A percentile compares a stretch with the other conserved stretches of the same genome.
phyloP scores from a whole-genome alignment of 1,140 invertebrate genomes.

The Zaprionus nigranus region DNA sequence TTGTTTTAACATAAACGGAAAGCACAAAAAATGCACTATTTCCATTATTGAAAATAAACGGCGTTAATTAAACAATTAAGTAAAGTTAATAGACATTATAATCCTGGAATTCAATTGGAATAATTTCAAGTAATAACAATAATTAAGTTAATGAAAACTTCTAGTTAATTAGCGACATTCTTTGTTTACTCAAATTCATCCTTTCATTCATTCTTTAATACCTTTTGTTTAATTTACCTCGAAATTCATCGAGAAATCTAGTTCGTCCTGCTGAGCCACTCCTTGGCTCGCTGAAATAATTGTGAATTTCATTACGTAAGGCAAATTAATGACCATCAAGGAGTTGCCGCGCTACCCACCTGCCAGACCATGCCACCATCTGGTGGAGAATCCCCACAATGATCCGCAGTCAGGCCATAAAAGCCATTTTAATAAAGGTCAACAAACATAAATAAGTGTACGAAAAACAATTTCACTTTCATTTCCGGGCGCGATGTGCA shows the following conservation, averaged over 20 bases:
- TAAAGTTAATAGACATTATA: background rate
- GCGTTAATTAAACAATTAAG: background rate
- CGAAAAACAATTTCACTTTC: constrained; percentile 56
- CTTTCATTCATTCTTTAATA: background rate
- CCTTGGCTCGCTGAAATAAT: constrained; percentile 26
- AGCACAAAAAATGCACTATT: background rate
- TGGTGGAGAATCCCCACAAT: background rate
- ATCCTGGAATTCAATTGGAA: background rate
- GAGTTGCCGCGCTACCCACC: background rate
- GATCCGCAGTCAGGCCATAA: constrained; percentile 20
- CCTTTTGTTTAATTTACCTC: background rate
- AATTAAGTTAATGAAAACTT: background rate
- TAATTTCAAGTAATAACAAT: background rate
- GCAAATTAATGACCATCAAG: constrained; percentile 32
- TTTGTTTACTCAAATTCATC: background rate
- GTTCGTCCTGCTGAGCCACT: constrained; percentile 1
- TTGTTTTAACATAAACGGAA: background rate
- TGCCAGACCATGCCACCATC: background rate
- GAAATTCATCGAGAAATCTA: constrained; percentile 1
- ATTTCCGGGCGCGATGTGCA: constrained; percentile 44
- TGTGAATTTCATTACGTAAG: constrained; percentile 38
- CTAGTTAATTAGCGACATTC: background rate
- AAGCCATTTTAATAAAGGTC: constrained; percentile 55
- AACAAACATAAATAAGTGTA: constrained; percentile 44
- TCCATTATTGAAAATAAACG: background rate